Evolutionary conservation across 2,113 vertebrate species (phyloP).

Genomic region (Centropristis striata): DNA sequence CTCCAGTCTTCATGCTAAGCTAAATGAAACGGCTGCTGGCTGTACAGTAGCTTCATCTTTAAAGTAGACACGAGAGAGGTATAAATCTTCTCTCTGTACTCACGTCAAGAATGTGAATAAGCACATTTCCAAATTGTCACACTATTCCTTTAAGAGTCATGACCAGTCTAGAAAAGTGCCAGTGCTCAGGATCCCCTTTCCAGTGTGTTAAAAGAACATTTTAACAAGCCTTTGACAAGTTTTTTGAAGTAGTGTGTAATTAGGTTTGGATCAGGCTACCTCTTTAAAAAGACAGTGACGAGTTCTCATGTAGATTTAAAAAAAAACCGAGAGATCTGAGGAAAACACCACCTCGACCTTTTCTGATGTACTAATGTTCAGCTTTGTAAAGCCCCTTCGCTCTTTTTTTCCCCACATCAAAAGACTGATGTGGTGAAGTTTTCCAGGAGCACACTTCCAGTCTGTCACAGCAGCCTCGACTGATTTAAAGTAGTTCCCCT

Average conservation of each 20-base stretch:
- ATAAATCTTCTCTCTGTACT: background rate
- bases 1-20: background rate
- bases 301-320: constrained; percentile 8
- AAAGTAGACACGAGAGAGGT: background rate
- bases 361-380: constrained; percentile 29
- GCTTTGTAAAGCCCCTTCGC: constrained; percentile 38
- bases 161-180: background rate
- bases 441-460: constrained; percentile 40
- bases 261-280: constrained; percentile 27
- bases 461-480: constrained; percentile 20
- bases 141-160: constrained; percentile 15
- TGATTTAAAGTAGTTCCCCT: constrained; percentile 38
- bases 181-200: constrained; percentile 41
- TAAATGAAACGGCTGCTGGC: background rate
- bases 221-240: background rate
- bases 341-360: background rate
- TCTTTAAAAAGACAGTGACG: background rate
- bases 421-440: constrained; percentile 20
- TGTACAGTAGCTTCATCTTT: background rate
- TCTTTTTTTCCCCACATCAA: constrained; percentile 27
- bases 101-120: background rate
- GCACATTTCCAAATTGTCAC: constrained; percentile 14
- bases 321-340: background rate
- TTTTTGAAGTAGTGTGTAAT: constrained; percentile 25
- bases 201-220: constrained; percentile 11